Base-by-base conservation (phyloP, 2,888 invertebrate genomes). In the Phortica magna region DNA sequence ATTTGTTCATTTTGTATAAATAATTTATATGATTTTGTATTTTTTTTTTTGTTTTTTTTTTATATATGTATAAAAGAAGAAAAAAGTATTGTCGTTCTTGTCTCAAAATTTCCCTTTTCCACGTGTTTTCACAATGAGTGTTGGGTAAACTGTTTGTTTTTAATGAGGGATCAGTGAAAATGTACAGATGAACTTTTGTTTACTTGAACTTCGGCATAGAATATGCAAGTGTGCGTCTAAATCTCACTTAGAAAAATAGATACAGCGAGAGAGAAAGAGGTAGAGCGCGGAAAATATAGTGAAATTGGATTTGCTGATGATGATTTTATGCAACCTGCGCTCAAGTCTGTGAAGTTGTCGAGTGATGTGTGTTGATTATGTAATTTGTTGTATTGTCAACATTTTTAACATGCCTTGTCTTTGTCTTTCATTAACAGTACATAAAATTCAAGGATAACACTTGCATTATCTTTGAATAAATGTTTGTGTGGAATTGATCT, bases 371-470 rank as follows among this genome's bases (percentile, higher is more conserved):
- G 22, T 22, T 71, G 68, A 43, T 68, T 19, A 14, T 70, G 64
- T 41, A 6, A 41, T 67, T 57, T 68, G 48, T 75, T 83, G 84
- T 88, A 88, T 88, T 88, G 88, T 88, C 88, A 84, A 86, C 84
- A 87, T 87, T 88, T 88, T 88, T 87, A 87, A 88, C 88, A 88
- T 88, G 87, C 88, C 87, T 87, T 88, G 88, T 88, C 70, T 53
- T 71, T 14, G 14, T 42, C 83, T 80, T 43, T 77, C 53, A 71
- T 77, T 76, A 79, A 17, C n/a, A 43, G 31, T 64, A 64, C 6
- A 31, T 64, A n/a, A n/a, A n/a, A n/a, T n/a, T n/a, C n/a, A n/a
- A 5, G 57, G 5, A 12, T 10, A 10, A 57, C 17, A n/a, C 5
- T 57, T 57, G 7, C 5, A n/a, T 7, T 43, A 64, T 64, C 64